phyloP scores from a whole-genome alignment of 2,888 invertebrate genomes.

The Anodontia alba region DNA sequence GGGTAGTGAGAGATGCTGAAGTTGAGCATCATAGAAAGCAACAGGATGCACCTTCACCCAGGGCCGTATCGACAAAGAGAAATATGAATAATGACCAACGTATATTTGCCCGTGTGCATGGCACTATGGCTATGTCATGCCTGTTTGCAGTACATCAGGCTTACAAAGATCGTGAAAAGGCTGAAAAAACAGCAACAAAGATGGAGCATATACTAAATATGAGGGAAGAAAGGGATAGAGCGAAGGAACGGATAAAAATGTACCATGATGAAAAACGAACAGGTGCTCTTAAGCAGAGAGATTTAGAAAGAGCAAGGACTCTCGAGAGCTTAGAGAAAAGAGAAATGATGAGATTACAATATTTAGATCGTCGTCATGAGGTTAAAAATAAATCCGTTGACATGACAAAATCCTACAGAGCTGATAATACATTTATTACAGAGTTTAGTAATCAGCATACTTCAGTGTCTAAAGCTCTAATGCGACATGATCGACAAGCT shows the following conservation, averaged over 20 bases:
- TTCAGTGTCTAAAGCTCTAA: constrained; percentile 83
- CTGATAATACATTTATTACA: constrained; percentile 78
- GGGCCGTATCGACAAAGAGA: constrained; percentile 54
- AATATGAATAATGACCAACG: constrained; percentile 73
- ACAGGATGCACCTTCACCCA: constrained; percentile 64
- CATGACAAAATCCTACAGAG: constrained; percentile 64
- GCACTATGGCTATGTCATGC: constrained; percentile 82
- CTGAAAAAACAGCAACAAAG: constrained; percentile 76
- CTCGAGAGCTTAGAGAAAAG: constrained; percentile 75
- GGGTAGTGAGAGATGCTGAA: constrained; percentile 80
- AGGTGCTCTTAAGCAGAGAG: constrained; percentile 71
- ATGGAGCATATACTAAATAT: constrained; percentile 79
- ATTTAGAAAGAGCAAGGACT: constrained; percentile 73
- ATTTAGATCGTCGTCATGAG: constrained; percentile 76
- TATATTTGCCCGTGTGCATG: constrained; percentile 77
- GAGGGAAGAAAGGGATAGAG: constrained; percentile 78
- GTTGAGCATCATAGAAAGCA: constrained; percentile 71
- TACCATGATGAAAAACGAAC: constrained; percentile 79
- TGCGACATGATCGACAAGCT: constrained; percentile 81
- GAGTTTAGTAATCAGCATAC: constrained; percentile 84
- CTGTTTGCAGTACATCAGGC: constrained; percentile 83
- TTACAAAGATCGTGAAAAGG: constrained; percentile 81
- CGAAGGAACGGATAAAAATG: constrained; percentile 77
- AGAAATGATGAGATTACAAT: constrained; percentile 75
- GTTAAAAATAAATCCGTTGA: constrained; percentile 69